Evolutionary conservation across 2,797 vertebrate genomes (phyloP), one percentile per base, ranked within the genome.

Genomic region (Botia almorhae): DNA sequence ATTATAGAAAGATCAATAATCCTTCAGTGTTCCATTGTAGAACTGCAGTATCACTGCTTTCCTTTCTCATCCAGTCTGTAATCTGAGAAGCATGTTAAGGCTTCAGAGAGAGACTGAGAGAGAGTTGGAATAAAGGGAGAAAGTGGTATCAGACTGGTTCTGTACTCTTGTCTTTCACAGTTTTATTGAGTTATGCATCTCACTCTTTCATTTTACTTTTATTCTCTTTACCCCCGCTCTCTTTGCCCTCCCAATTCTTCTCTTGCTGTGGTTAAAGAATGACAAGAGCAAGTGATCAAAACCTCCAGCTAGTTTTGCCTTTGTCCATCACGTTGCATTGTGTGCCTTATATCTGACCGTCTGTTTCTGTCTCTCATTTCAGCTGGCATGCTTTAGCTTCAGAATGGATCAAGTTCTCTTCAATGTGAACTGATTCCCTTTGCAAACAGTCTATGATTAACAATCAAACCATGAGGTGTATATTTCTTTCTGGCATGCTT

Each of bases 271-370:
- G 23, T 83, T 70, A 80, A 76, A 19, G 46, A 74, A 82, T 70
- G 75, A 80, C 76, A 76, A 81, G 90, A 94, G 92, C 92, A 92
- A 94, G 93, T 92, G 93, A 94, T 94, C 93, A 93, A 92, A 92
- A 92, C 88, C 89, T 82, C 91, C 89, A 93, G 93, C 92, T 92
- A 94, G 33, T 93, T 95, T 93, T 94, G 95, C 94, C 93, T 94
- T 95, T 95, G 94, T 95, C 94, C 94, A 94, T 95, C 94, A 94
- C 91, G 58, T 90, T 90, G 60, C 56, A 46, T 73, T 82, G 75
- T 74, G 61, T 82, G 70, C 70, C 56, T 78, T 39, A 76, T 82
- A n/a, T 76, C 68, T 63, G 46, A 65, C 69, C 74, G 48, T 46
- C 81, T 78, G n/a, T 65, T 63, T 12, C 56, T 63, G 33, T 43